Base-by-base conservation (phyloP, 2,113 vertebrate genomes). In the Genyomyrus donnyi region DNA sequence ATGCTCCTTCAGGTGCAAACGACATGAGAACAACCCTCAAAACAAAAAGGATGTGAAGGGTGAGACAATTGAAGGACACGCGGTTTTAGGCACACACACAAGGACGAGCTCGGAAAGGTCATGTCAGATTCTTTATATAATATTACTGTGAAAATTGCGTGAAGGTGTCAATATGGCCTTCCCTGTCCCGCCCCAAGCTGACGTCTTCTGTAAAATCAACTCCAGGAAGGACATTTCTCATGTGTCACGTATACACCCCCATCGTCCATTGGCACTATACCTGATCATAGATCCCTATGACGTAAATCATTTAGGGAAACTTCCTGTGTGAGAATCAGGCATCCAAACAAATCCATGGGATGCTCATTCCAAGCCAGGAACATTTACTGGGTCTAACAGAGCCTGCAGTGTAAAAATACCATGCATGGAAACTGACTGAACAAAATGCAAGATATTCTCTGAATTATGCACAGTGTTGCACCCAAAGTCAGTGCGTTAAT, bases 61-160 rank as follows among this genome's bases (percentile, higher is more conserved):
- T 89, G 89, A 88, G 66, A 66, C 42, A 17, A 11, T 15, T 9
- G 42, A 87, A 86, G 53, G 42, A 58, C 21, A 31, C 3, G 15
- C 2, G 24, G 2, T 46, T 24, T 21, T 31, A 45, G 45, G 66
- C 89, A 88, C 53, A 49, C 87, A 92, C 91, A 85, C 90, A 90
- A 58, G 89, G 84, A 62, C 35, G 48, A 45, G 87, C 42, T 87
- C 17, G 49, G 88, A 93, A 91, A 93, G 91, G 92, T 92, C 93
- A 93, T 3, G 19, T 50, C 87, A 91, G 93, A 91, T 91, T 92
- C 88, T 90, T 9, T 50, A n/a, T 11, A 31, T 45, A 88, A 70
- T 66, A 58, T 46, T 66, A 56, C 10, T 74, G 89, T 49, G 50
- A 56, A 39, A 83, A 35, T 8, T 53, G 70, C 10, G 8, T 85